Evolutionary conservation across 1,140 invertebrate genomes (phyloP).

Genomic region (Zaprionus camerounensis): DNA sequence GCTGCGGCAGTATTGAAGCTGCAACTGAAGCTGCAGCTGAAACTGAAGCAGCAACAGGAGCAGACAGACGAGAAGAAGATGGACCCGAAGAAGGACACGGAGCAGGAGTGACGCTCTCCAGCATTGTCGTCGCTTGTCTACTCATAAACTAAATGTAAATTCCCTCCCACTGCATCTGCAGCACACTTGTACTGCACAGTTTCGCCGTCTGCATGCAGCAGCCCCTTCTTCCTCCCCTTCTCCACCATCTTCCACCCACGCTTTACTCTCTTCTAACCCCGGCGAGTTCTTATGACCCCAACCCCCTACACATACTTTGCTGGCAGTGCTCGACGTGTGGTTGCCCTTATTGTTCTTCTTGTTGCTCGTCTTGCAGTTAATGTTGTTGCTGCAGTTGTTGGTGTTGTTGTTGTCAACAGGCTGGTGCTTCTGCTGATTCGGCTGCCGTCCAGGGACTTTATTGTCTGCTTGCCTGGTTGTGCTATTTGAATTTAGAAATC

Average conservation of each 20-base stretch:
- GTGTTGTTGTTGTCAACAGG: constrained; percentile 64
- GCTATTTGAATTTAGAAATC: constrained; percentile 76
- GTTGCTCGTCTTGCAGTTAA: constrained; percentile 17
- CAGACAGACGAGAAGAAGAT: not conserved
- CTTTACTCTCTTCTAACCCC: constrained; percentile 22
- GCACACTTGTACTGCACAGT: constrained; percentile 78
- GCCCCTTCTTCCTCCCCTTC: not conserved
- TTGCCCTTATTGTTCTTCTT: constrained; percentile 54
- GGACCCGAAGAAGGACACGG: constrained; percentile 20
- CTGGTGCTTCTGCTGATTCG: constrained; percentile 61
- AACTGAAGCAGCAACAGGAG: constrained; percentile 28
- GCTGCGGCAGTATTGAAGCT: constrained; percentile 27
- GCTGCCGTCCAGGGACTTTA: constrained; percentile 37
- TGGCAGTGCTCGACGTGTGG: constrained; percentile 63
- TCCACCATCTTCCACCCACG: not conserved
- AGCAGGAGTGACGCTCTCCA: constrained; percentile 55
- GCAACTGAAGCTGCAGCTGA: constrained; percentile 15
- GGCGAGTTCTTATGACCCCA: constrained; percentile 27
- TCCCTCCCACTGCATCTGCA: constrained; percentile 60
- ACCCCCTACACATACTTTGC: constrained; percentile 1
- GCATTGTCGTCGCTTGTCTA: constrained; percentile 80
- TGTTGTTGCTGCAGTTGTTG: constrained; percentile 58
- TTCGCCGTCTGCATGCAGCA: constrained; percentile 58
- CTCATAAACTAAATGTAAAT: constrained; percentile 82
- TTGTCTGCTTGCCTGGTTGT: constrained; percentile 41